phyloP scores from a whole-genome alignment of 1,140 invertebrate genomes.

The Propsilocerus akamusi region DNA sequence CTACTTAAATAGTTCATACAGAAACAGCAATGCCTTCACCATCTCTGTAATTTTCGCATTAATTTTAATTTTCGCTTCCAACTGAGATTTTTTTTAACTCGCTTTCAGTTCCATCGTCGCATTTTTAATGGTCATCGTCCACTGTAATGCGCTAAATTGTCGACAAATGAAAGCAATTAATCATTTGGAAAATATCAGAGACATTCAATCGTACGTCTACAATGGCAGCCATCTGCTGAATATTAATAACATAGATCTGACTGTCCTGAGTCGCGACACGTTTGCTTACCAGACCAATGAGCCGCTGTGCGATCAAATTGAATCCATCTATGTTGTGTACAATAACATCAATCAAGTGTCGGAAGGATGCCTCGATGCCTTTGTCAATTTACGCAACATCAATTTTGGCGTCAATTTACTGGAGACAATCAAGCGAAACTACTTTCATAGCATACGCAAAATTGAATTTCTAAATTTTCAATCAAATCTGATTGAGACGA shows the following conservation, averaged over 20 bases:
- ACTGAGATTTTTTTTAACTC: not conserved
- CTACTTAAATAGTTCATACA: not conserved
- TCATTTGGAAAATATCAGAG: not conserved
- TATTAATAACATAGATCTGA: not conserved
- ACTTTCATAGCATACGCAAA: not conserved
- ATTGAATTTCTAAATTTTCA: slow-evolving; percentile 3
- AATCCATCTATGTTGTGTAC: not conserved
- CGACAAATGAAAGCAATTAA: not conserved
- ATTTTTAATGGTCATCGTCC: not conserved
- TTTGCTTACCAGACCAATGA: not conserved
- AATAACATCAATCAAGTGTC: not conserved
- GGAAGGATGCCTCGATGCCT: not conserved
- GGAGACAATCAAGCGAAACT: not conserved
- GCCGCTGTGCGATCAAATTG: not conserved
- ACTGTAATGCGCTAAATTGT: not conserved
- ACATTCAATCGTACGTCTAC: not conserved
- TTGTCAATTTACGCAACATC: not conserved
- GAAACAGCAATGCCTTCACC: not conserved
- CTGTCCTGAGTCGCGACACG: not conserved
- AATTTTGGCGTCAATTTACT: not conserved
- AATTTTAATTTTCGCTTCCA: not conserved
- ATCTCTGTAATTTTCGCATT: not conserved
- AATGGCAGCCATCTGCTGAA: not conserved
- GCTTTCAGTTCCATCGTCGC: not conserved
- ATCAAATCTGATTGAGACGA: not conserved